Evolutionary conservation across 2,797 vertebrate genomes (phyloP).

Genomic region (Simalia tracyae): DNA sequence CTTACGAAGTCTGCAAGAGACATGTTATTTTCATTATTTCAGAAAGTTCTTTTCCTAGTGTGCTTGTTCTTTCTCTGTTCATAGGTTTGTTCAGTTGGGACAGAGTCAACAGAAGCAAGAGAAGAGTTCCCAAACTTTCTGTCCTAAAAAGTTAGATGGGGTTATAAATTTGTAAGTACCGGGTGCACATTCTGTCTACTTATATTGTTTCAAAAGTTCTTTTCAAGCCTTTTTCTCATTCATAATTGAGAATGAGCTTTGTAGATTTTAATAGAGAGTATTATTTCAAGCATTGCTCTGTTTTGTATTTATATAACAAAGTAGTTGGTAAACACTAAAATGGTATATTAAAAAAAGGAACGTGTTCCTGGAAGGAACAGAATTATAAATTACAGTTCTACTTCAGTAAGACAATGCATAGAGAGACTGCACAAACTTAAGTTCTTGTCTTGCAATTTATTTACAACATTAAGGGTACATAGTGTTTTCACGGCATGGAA

Average conservation of each 20-base stretch:
- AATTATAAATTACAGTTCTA: neutral
- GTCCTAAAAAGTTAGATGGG: constrained; percentile 75
- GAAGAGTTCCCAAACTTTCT: constrained; percentile 71
- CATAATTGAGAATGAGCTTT: neutral
- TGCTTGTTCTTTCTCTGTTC: constrained; percentile 31
- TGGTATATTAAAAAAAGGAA: neutral
- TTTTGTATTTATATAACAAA: neutral
- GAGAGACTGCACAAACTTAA: neutral
- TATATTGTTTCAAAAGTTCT: neutral
- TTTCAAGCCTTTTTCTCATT: neutral
- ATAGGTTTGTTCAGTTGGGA: constrained; percentile 90
- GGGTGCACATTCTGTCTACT: neutral
- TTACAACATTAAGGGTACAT: neutral
- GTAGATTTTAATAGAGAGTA: neutral
- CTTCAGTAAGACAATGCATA: neutral
- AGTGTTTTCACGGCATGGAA: neutral
- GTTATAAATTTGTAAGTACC: constrained; percentile 88
- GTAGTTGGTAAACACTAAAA: neutral
- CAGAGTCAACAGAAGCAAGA: constrained; percentile 89
- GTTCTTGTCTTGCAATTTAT: neutral
- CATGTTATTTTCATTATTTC: neutral
- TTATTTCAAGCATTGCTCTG: neutral
- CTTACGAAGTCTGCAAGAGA: constrained; percentile 3
- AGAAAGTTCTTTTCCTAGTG: constrained; percentile 23
- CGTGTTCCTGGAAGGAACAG: neutral